Percentiles rank a stretch among this genome's conserved stretches.
Conservation (phyloP, 2,888 invertebrate genomes). For the Ectemnius cavifrons region DNA sequence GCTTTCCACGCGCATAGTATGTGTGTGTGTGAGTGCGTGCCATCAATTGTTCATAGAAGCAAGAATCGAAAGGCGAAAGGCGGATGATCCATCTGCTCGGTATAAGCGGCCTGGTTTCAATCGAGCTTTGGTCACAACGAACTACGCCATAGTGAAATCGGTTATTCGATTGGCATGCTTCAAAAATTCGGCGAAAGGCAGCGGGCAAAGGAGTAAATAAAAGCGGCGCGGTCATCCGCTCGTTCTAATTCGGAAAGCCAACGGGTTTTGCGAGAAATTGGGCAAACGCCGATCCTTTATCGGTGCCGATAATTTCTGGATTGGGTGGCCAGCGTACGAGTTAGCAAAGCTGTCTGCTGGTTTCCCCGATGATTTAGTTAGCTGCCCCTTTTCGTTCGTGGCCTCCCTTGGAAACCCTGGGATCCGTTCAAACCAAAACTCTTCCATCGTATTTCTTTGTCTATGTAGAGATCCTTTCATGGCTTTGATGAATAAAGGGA, state of each 20-base stretch:
- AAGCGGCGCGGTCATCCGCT: background rate
- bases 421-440: too few relatives aligned
- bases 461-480: too few relatives aligned
- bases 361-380: background rate
- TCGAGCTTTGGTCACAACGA: conserved; percentile 2
- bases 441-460: too few relatives aligned
- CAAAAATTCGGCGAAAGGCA: background rate
- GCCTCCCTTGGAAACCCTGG: too few relatives aligned
- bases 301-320: background rate
- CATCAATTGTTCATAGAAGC: too few relatives aligned
- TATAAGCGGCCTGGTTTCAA: background rate
- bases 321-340: background rate
- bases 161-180: background rate
- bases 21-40: too few relatives aligned
- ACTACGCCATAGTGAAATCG: background rate
- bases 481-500: too few relatives aligned
- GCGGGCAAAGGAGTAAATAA: conserved; percentile 4
- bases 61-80: background rate
- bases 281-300: background rate
- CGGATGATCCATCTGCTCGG: background rate
- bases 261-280: conserved; percentile 5
- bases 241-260: conserved; percentile 8
- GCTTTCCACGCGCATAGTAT: too few relatives aligned
- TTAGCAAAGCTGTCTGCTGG: background rate
- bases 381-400: background rate